Conservation (phyloP, 2,797 vertebrate genomes). For the Micromesistius poutassou region DNA sequence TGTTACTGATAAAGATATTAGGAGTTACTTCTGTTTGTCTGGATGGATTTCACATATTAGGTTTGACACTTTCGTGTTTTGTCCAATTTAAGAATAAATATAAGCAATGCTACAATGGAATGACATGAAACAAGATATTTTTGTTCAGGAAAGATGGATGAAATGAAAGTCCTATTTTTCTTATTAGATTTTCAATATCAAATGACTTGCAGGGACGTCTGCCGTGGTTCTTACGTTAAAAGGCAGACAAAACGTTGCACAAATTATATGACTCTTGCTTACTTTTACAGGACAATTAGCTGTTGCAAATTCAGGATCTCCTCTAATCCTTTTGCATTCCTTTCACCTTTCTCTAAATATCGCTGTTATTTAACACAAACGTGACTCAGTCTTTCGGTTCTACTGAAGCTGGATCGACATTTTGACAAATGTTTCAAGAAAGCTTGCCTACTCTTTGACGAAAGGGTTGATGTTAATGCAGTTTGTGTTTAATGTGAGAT, state of each 20-base stretch:
- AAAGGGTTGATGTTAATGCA: conserved; percentile 27
- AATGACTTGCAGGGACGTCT: conserved; percentile 90
- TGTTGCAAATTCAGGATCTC: conserved; percentile 59
- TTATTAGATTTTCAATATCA: conserved; percentile 71
- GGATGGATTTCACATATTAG: conserved; percentile 45
- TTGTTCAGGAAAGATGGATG: conserved; percentile 61
- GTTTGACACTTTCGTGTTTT: conserved; percentile 64
- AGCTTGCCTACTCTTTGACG: conserved; percentile 51
- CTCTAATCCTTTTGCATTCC: conserved; percentile 35
- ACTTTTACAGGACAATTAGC: conserved; percentile 66
- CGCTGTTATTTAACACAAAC: conserved; percentile 21
- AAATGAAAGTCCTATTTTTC: conserved; percentile 74
- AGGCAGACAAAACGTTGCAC: conserved; percentile 89
- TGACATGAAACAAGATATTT: conserved; percentile 56
- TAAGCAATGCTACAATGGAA: conserved; percentile 61
- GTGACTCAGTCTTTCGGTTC: conserved; percentile 63
- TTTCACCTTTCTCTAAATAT: background rate
- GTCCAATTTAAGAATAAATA: conserved; percentile 61
- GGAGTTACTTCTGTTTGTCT: conserved; percentile 44
- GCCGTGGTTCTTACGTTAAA: conserved; percentile 78
- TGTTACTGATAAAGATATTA: conserved; percentile 51
- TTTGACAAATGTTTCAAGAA: conserved; percentile 58
- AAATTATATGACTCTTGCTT: conserved; percentile 70
- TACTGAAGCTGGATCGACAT: conserved; percentile 74
- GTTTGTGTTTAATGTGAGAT: conserved; percentile 1